Evolutionary conservation across 37 sponge, comb jelly and placozoan species (phyloP).

Genomic region (Haliclona indistincta): DNA sequence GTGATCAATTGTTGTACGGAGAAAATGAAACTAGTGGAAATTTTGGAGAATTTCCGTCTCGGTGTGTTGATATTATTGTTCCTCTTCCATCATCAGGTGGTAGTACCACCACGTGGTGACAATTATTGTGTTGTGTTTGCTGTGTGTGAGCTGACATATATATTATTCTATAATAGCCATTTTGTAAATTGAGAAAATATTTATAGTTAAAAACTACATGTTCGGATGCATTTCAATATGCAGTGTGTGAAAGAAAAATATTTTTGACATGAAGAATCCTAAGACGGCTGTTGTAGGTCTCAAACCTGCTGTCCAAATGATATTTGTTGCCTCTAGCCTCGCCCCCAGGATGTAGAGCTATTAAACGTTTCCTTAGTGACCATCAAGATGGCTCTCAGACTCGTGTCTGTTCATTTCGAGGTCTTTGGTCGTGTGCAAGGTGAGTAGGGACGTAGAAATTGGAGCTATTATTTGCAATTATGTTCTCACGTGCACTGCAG

Average conservation of each 20-base stretch:
- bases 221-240: no score
- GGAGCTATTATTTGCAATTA: neutral
- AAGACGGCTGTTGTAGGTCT: no score
- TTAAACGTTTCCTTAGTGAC: no score
- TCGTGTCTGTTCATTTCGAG: constrained; percentile 46
- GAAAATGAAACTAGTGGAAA: constrained; percentile 47
- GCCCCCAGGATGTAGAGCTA: no score
- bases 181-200: neutral
- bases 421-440: constrained; percentile 71
- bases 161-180: neutral
- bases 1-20: no score
- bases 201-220: no score
- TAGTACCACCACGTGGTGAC: no score
- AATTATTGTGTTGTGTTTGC: neutral
- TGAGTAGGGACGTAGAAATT: constrained; percentile 5
- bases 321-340: no score
- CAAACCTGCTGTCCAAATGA: no score
- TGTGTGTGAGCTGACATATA: neutral
- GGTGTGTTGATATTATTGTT: constrained; percentile 40
- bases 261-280: no score
- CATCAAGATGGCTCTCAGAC: no score
- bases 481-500: constrained; percentile 15
- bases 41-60: constrained; percentile 60
- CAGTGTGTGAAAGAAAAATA: no score
- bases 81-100: constrained; percentile 73